Evolutionary conservation across 1,140 invertebrate species (phyloP).

Genomic region (Zaprionus davidi): DNA sequence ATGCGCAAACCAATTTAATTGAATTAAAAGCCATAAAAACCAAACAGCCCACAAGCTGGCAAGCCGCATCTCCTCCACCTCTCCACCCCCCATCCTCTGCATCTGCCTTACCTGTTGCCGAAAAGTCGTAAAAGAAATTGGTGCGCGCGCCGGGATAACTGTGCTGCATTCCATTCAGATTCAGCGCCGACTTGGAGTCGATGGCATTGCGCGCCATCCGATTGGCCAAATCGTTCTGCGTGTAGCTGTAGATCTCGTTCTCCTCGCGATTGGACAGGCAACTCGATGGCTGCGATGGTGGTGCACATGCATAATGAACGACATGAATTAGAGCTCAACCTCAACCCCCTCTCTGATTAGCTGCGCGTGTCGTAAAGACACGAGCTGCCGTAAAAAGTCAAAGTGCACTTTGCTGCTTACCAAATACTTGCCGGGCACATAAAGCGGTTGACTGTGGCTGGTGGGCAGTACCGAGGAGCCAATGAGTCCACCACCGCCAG

Average conservation of each 20-base stretch:
- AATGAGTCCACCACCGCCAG: conserved; percentile 63
- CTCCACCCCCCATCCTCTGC: not conserved
- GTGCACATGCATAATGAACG: conserved; percentile 69
- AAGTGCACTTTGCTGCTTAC: conserved; percentile 87
- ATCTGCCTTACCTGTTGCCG: conserved; percentile 83
- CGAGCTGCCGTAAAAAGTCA: conserved; percentile 58
- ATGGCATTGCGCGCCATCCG: conserved; percentile 82
- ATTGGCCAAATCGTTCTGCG: conserved; percentile 83
- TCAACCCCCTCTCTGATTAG: conserved; percentile 34
- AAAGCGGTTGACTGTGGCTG: conserved; percentile 89
- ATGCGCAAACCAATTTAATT: conserved; percentile 71
- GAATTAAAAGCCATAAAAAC: conserved; percentile 81
- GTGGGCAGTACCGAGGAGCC: conserved; percentile 84
- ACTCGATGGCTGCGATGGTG: conserved; percentile 90
- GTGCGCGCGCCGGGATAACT: conserved; percentile 79
- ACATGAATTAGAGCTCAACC: conserved; percentile 66
- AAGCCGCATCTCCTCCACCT: conserved; percentile 16
- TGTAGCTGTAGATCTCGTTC: conserved; percentile 95
- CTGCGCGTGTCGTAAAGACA: conserved; percentile 55
- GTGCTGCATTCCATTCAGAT: conserved; percentile 83
- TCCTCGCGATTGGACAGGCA: conserved; percentile 95
- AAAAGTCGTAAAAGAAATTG: conserved; percentile 84
- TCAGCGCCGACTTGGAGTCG: conserved; percentile 82
- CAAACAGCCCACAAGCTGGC: conserved; percentile 64
- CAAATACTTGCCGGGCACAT: conserved; percentile 95